Evolutionary conservation across 1,140 invertebrate genomes (phyloP).

Genomic region (Cotesia vestalis): DNA sequence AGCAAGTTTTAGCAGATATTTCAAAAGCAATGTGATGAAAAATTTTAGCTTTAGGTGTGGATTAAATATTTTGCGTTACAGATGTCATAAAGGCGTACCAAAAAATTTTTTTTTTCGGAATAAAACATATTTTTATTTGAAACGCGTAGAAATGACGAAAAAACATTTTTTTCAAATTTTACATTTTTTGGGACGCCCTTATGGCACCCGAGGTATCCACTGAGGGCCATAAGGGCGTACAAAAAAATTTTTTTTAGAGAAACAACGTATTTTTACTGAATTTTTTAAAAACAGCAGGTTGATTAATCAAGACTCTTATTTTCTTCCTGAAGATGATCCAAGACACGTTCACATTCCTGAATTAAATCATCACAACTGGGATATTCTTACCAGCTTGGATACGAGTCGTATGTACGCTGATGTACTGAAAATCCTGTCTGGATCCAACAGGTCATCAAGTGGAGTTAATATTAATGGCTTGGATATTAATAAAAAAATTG

Average conservation of each 20-base stretch:
- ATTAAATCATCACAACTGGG: slow-evolving; percentile 82
- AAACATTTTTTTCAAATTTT: too few relatives aligned
- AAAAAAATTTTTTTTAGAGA: too few relatives aligned
- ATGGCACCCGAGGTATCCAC: too few relatives aligned
- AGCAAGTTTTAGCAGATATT: slow-evolving; percentile 44
- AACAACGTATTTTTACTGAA: slow-evolving; percentile 40
- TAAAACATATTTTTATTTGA: too few relatives aligned
- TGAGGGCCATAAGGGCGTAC: too few relatives aligned
- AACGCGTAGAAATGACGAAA: too few relatives aligned
- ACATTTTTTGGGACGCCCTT: too few relatives aligned
- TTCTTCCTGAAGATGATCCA: slow-evolving; percentile 73
- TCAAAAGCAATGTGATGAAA: slow-evolving; percentile 3
- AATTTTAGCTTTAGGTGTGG: too few relatives aligned
- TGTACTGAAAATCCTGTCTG: slow-evolving; percentile 56
- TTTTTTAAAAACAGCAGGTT: slow-evolving; percentile 67
- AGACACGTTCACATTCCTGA: slow-evolving; percentile 72
- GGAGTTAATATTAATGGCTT: neutral
- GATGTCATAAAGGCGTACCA: too few relatives aligned
- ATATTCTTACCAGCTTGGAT: slow-evolving; percentile 76
- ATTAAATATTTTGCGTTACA: too few relatives aligned
- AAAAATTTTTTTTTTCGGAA: too few relatives aligned
- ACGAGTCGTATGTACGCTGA: slow-evolving; percentile 77
- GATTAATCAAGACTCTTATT: slow-evolving; percentile 83
- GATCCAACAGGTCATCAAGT: neutral
- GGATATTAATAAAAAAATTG: slow-evolving; percentile 18